These are phyloP conservation scores for Meteorus colon DNA, from an alignment of 2,888 invertebrate species.

Conservation along the genomic window DNA sequence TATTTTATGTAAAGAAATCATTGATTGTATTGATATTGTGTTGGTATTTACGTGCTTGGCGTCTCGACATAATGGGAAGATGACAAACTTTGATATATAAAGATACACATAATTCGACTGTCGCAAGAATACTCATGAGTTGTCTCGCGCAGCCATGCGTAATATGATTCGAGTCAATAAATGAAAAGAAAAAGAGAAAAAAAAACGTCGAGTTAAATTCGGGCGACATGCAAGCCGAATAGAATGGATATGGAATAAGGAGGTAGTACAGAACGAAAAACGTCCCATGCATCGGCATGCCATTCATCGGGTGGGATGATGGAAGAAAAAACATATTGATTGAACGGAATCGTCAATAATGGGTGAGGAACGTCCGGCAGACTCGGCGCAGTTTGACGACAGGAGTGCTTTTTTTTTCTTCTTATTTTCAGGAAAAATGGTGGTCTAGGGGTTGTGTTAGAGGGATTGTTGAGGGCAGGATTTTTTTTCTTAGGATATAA, in stretches of 20 bases:
- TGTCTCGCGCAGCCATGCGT: conserved; percentile 25
- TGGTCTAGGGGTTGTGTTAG: conserved; percentile 42
- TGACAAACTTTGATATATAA: conserved; percentile 17
- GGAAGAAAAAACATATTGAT: conserved; percentile 26
- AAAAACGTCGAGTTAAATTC: conserved; percentile 30
- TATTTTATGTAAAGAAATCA: background rate
- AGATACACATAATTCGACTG: background rate
- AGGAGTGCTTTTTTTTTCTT: conserved; percentile 27
- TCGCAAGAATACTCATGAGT: background rate
- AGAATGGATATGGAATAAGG: conserved; percentile 32
- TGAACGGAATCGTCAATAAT: conserved; percentile 27
- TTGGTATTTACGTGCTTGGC: background rate
- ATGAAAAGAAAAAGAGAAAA: conserved; percentile 15
- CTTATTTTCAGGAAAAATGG: conserved; percentile 13
- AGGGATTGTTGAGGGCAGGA: conserved; percentile 32
- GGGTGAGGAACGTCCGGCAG: conserved; percentile 51
- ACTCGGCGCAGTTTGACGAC: conserved; percentile 60
- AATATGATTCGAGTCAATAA: conserved; percentile 21
- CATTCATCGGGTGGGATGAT: conserved; percentile 64
- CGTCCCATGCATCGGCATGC: conserved; percentile 71
- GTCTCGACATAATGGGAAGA: conserved; percentile 4
- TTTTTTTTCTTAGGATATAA: conserved; percentile 23
- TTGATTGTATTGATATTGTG: background rate
- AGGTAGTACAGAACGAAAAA: conserved; percentile 51
- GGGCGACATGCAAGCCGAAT: conserved; percentile 35